Percentiles rank a stretch among this genome's conserved stretches.
Conservation (phyloP, 2,797 vertebrate species). For the Gambusia yucatana region DNA sequence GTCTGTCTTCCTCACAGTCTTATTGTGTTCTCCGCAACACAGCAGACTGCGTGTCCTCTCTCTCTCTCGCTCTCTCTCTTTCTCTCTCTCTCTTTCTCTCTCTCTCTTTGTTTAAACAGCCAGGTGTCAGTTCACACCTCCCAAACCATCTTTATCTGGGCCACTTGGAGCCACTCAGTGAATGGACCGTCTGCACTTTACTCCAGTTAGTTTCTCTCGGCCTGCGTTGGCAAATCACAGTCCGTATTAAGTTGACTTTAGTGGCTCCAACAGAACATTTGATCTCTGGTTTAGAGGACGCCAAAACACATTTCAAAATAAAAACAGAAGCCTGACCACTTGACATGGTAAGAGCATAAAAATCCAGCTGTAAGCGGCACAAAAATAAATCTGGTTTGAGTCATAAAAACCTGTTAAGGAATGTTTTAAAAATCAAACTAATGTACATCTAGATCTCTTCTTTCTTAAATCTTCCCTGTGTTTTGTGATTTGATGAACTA, state of each 20-base stretch:
- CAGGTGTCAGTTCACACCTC: constrained; percentile 35
- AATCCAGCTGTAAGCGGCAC: not conserved
- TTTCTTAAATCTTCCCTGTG: not conserved
- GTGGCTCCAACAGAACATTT: not conserved
- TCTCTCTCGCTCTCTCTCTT: too few relatives aligned
- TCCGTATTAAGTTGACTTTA: constrained; percentile 36
- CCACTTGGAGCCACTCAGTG: constrained; percentile 21
- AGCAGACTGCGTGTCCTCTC: constrained; percentile 7
- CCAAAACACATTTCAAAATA: not conserved
- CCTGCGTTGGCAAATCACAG: constrained; percentile 32
- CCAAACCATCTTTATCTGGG: constrained; percentile 32
- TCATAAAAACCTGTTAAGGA: not conserved
- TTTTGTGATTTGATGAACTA: constrained; percentile 8
- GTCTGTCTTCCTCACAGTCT: constrained; percentile 18
- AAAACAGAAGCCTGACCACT: not conserved
- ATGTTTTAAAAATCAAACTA: not conserved
- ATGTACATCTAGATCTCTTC: not conserved
- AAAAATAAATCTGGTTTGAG: not conserved
- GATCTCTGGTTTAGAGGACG: not conserved
- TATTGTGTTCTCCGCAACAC: constrained; percentile 24
- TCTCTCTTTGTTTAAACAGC: constrained; percentile 17
- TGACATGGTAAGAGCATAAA: not conserved
- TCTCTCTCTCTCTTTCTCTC: too few relatives aligned
- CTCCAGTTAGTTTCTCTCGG: constrained; percentile 63
- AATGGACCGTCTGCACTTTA: constrained; percentile 49